Evolutionary conservation across 2,888 invertebrate genomes (phyloP).

Genomic region (Melanargia galathea): DNA sequence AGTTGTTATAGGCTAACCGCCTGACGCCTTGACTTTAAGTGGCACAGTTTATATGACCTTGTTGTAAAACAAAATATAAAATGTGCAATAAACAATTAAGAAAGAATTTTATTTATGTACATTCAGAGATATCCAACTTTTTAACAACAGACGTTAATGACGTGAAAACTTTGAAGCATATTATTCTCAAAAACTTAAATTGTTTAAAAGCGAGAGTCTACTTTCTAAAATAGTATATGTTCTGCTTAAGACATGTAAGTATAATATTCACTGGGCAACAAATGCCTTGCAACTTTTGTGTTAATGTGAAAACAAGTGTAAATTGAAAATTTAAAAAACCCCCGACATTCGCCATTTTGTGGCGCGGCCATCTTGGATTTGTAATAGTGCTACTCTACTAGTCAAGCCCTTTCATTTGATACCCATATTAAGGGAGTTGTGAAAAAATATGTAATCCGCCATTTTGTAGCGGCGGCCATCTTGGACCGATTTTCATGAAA

Average conservation of each 20-base stretch:
- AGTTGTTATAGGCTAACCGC: slow-evolving; percentile 34
- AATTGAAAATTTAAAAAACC: too few relatives aligned
- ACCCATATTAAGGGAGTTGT: too few relatives aligned
- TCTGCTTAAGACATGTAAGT: background rate
- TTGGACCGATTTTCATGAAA: too few relatives aligned
- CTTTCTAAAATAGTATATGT: slow-evolving; percentile 4
- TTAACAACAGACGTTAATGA: background rate
- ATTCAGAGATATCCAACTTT: slow-evolving; percentile 9
- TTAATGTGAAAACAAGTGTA: too few relatives aligned
- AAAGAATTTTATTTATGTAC: slow-evolving; percentile 20
- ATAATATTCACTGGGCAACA: too few relatives aligned
- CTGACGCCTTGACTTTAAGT: slow-evolving; percentile 30
- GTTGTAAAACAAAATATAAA: slow-evolving; percentile 26
- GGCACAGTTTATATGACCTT: slow-evolving; percentile 33
- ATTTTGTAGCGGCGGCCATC: too few relatives aligned
- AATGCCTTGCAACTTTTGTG: too few relatives aligned
- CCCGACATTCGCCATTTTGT: too few relatives aligned
- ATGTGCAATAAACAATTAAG: slow-evolving; percentile 39
- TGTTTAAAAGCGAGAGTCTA: slow-evolving; percentile 8
- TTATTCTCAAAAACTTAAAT: slow-evolving; percentile 11
- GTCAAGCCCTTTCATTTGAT: too few relatives aligned
- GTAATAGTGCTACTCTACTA: too few relatives aligned
- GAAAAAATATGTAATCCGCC: too few relatives aligned
- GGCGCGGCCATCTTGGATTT: too few relatives aligned
- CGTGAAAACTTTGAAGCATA: background rate